Evolutionary conservation across 2,113 vertebrate species (phyloP), one percentile per base, ranked within the genome.

Genomic region (Phalacrocorax carbo): DNA sequence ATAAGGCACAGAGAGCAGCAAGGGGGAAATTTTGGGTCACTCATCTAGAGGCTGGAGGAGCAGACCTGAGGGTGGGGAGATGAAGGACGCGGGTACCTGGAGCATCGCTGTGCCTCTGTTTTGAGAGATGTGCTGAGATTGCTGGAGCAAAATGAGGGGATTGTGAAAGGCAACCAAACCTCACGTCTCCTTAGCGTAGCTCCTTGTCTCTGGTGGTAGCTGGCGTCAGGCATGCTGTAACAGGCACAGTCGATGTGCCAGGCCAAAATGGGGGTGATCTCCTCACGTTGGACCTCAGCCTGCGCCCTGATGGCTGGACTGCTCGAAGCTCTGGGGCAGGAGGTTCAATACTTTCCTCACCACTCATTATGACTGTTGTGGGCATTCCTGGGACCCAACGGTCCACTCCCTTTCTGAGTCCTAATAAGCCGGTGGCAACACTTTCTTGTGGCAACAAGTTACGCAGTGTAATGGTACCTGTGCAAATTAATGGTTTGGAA

Each of bases 211-310:
- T 10, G 60, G 3, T 8, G 48, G 54, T 15, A 22, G 51, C 70
- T n/a, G 58, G 25, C 23, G 57, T 70, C 49, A 30, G 40, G 2
- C 5, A 13, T 0, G 23, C 58, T 14, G 36, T 17, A 7, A 54
- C 51, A 34, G 51, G 42, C 32, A 4, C 29, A 7, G 51, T 6
- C 23, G 29, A 2, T 44, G 17, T 34, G 49, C 88, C 64, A 12
- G 58, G 8, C 44, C 49, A 10, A 18, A 14, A 17, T 1, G 0
- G 15, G 29, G 23, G 19, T 25, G 26, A 46, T 11, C 27, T 73
- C 48, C 85, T 62, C 27, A 0, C 0, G 0, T 1, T 13, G 29
- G 9, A 7, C 17, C 71, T 70, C 80, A 32, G 15, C 30, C 70
- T 18, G 27, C 1, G 3, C 66, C 32, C 48, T 3, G 9, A 2